phyloP scores from a whole-genome alignment of 2,113 vertebrate species.

The Neotoma lepida region DNA sequence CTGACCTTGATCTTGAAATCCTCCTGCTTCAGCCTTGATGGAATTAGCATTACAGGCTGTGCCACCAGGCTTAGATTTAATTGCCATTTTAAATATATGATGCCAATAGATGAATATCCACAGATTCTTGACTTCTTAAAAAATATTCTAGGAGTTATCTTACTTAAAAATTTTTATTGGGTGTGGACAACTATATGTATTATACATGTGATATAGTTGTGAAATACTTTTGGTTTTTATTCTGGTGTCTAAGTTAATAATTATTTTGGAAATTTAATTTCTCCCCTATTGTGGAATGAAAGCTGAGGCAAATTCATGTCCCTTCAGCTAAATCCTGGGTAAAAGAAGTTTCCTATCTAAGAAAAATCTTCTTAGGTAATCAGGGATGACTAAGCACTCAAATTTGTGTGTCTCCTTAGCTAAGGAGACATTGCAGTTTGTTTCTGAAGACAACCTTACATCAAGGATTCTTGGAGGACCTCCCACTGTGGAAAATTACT shows the following conservation, averaged over 20 bases:
- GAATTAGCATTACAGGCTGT: background rate
- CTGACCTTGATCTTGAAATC: background rate
- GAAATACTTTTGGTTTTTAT: background rate
- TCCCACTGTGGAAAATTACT: background rate
- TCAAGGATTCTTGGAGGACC: background rate
- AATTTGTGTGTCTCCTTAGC: background rate
- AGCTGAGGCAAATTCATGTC: background rate
- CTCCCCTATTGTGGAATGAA: background rate
- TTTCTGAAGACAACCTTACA: background rate
- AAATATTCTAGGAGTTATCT: background rate
- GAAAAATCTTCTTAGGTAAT: background rate
- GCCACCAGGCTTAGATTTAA: background rate
- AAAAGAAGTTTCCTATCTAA: background rate
- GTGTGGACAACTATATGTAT: background rate
- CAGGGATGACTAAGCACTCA: background rate
- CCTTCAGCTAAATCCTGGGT: background rate
- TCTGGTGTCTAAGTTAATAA: background rate
- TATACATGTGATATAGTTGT: background rate
- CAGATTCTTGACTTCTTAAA: background rate
- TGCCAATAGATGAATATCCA: background rate
- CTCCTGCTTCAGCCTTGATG: background rate
- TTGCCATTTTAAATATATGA: background rate
- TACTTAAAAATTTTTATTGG: background rate
- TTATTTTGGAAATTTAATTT: background rate
- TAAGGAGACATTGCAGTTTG: background rate